phyloP scores from a whole-genome alignment of 2,888 invertebrate genomes.

The Drosophila flavopinicola region DNA sequence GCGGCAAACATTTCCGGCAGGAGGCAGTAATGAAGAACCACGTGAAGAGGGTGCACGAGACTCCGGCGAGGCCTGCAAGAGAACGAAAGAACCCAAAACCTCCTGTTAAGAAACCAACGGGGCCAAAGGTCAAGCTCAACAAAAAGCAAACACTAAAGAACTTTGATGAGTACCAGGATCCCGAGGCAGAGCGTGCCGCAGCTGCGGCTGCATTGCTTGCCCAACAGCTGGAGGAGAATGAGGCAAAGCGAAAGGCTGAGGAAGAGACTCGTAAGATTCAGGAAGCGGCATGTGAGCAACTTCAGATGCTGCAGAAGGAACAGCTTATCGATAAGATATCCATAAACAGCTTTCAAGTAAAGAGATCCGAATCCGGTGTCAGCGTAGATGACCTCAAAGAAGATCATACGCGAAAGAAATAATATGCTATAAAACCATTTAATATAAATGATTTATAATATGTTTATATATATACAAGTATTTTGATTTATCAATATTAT shows the following conservation, averaged over 20 bases:
- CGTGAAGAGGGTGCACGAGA: conserved; percentile 75
- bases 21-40: conserved; percentile 78
- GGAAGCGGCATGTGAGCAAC: conserved; percentile 75
- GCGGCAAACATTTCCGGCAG: conserved; percentile 80
- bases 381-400: conserved; percentile 28
- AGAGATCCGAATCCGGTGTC: conserved; percentile 41
- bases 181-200: conserved; percentile 67
- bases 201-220: conserved; percentile 77
- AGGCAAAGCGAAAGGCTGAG: conserved; percentile 71
- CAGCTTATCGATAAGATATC: conserved; percentile 43
- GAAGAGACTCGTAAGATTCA: conserved; percentile 70
- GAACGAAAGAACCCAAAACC: conserved; percentile 37
- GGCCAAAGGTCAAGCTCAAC: conserved; percentile 31
- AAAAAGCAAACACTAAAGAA: conserved; percentile 35
- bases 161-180: conserved; percentile 66
- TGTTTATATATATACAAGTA: background rate
- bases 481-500: background rate
- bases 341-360: conserved; percentile 61
- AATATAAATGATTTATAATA: background rate
- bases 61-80: conserved; percentile 53
- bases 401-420: background rate
- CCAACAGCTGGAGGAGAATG: conserved; percentile 72
- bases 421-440: background rate
- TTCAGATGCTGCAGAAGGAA: conserved; percentile 61
- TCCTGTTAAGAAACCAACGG: conserved; percentile 36